A percentile compares a stretch with the other conserved stretches of the same genome.
Conservation (phyloP, 35 echinoderm and acorn worm species). For the Lytechinus pictus region DNA sequence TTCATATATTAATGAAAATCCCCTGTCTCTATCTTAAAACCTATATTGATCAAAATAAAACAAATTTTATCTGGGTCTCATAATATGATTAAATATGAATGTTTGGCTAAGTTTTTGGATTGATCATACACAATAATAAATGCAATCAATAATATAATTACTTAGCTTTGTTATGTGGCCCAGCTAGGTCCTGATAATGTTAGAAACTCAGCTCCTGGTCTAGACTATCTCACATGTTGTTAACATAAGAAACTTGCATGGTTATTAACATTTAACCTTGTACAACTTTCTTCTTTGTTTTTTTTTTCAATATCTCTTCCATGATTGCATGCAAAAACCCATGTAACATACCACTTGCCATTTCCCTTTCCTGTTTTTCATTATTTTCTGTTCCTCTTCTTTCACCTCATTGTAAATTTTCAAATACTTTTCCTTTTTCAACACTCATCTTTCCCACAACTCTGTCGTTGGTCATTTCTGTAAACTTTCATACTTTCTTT, state of each 20-base stretch:
- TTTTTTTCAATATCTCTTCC: background rate
- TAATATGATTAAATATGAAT: background rate
- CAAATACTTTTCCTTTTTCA: background rate
- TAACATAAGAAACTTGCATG: background rate
- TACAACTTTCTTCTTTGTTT: background rate
- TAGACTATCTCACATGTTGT: background rate
- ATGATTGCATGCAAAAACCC: background rate
- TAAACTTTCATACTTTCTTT: background rate
- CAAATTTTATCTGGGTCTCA: too few relatives aligned
- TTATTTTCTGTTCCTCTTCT: background rate
- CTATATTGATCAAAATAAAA: background rate
- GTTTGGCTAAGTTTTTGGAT: background rate
- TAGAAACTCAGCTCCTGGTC: background rate
- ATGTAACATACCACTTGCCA: background rate
- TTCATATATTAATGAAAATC: background rate
- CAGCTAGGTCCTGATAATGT: background rate
- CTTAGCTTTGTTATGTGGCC: too few relatives aligned
- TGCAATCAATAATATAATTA: too few relatives aligned
- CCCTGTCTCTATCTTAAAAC: background rate
- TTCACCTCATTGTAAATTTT: too few relatives aligned
- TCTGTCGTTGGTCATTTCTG: background rate
- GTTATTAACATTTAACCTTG: background rate
- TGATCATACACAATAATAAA: background rate
- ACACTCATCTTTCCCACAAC: background rate
- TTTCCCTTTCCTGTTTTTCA: background rate